Conservation (phyloP, 2,888 invertebrate species). For the Kryphioiulus occultus region DNA sequence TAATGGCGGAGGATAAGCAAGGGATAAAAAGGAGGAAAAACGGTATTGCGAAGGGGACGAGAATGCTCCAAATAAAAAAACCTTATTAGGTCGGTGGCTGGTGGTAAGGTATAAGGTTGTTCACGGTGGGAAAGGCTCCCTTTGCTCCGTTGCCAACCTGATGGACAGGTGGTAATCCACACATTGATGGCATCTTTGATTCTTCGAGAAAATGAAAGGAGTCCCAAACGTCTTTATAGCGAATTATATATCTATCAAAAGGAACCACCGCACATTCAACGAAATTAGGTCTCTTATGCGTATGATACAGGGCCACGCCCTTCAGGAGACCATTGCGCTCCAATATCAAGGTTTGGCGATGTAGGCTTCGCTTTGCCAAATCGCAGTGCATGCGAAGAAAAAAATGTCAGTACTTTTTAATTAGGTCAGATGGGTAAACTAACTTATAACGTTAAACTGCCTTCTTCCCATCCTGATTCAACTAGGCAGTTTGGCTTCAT, state of each 20-base stretch:
- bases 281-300: slow-evolving; percentile 35
- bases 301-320: slow-evolving; percentile 22
- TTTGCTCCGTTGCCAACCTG: neutral
- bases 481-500: no score
- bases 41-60: slow-evolving; percentile 20
- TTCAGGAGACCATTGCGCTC: neutral
- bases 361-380: no score
- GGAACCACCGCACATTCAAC: slow-evolving; percentile 11
- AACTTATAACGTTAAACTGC: no score
- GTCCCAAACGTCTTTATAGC: slow-evolving; percentile 26
- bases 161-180: slow-evolving; percentile 35
- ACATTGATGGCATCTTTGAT: slow-evolving; percentile 35
- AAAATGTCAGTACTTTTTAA: no score
- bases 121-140: slow-evolving; percentile 25
- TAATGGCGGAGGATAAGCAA: slow-evolving; percentile 26
- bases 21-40: slow-evolving; percentile 19
- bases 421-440: no score
- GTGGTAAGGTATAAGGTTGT: neutral
- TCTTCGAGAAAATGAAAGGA: slow-evolving; percentile 31
- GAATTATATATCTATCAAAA: slow-evolving; percentile 35
- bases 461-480: no score
- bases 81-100: slow-evolving; percentile 26
- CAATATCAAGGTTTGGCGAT: no score
- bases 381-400: no score
- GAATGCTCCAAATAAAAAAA: slow-evolving; percentile 19